A percentile compares a stretch with the other conserved stretches of the same genome.
These are phyloP conservation scores for Melieria omissa DNA, from an alignment of 2,888 invertebrate genomes.

Conservation along the genomic window DNA sequence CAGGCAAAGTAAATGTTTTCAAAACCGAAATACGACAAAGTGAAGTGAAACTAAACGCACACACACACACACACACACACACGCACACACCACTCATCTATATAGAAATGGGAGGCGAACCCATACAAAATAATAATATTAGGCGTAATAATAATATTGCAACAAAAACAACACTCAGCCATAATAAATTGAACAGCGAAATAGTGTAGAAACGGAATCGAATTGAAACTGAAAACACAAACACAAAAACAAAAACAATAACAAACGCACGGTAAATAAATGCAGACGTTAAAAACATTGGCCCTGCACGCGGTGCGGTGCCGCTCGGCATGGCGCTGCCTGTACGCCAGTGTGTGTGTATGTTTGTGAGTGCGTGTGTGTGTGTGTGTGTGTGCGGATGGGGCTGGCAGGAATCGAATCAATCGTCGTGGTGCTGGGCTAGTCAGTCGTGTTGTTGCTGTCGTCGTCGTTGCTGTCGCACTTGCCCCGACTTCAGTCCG, in stretches of 20 bases:
- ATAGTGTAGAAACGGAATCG: conserved; percentile 9
- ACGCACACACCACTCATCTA: neutral
- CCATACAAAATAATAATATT: no score
- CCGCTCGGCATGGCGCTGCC: no score
- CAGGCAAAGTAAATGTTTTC: no score
- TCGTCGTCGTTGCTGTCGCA: neutral
- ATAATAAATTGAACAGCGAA: neutral
- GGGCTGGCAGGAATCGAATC: no score
- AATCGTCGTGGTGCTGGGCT: no score
- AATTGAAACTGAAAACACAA: neutral
- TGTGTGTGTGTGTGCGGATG: no score
- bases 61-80: conserved; percentile 7
- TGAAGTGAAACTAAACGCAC: neutral
- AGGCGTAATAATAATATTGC: no score
- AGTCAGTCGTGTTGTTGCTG: neutral
- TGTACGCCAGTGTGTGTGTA: no score
- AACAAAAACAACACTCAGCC: no score
- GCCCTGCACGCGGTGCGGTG: no score
- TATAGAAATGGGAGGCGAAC: neutral
- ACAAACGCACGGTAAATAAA: neutral
- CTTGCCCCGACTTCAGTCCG: conserved; percentile 5
- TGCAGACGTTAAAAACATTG: neutral
- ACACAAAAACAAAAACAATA: neutral
- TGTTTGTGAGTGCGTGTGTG: no score
- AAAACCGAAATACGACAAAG: no score